Conservation (phyloP, 2,113 vertebrate species). For the Theristicus caerulescens region DNA sequence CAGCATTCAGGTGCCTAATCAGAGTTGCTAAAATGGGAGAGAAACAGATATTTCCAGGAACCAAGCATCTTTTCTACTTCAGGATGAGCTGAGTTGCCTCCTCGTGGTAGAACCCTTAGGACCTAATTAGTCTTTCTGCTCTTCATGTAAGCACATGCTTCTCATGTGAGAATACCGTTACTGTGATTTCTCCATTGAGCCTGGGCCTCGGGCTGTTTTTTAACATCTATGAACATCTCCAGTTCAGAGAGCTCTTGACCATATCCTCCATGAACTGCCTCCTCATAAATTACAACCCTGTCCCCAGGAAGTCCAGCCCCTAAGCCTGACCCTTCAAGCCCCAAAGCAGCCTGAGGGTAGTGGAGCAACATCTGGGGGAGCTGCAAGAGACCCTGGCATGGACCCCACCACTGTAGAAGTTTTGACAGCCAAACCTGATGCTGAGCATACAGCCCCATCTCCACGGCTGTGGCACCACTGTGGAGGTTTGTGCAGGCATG, state of each 20-base stretch:
- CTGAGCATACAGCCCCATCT: not conserved
- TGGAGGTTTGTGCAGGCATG: not conserved
- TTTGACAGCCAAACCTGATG: not conserved
- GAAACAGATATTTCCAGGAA: not conserved
- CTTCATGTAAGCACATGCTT: not conserved
- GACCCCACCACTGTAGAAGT: rapidly evolving
- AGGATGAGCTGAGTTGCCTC: not conserved
- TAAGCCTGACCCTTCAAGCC: not conserved
- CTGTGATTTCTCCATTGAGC: not conserved
- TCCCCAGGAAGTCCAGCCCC: not conserved
- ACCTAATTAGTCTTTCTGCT: not conserved
- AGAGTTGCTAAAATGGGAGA: not conserved
- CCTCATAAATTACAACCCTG: not conserved
- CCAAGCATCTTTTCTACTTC: not conserved
- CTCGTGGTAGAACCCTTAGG: not conserved
- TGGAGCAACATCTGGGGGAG: not conserved
- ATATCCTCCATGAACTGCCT: not conserved
- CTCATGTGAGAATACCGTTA: not conserved
- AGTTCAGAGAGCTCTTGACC: not conserved
- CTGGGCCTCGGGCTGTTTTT: not conserved
- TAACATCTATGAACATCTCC: not conserved
- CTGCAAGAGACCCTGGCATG: not conserved
- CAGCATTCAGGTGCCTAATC: not conserved
- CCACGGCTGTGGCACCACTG: not conserved
- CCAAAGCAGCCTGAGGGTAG: not conserved